phyloP scores from a whole-genome alignment of 2,113 vertebrate genomes.

The Leptobrachium ailaonicum region DNA sequence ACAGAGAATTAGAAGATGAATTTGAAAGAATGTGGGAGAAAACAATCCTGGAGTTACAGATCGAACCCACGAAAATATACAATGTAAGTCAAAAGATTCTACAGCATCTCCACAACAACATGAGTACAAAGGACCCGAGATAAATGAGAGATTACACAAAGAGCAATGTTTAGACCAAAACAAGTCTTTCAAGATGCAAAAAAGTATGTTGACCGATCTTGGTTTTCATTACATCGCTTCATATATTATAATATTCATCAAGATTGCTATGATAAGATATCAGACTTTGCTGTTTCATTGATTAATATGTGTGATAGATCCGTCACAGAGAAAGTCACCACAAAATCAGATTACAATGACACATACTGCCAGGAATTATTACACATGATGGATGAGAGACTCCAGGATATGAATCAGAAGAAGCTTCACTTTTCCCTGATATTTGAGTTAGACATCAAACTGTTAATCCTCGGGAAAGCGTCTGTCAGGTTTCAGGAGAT shows the following conservation, averaged over 20 bases:
- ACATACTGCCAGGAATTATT: too few relatives aligned
- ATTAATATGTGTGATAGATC: conserved; percentile 53
- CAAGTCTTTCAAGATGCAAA: conserved; percentile 51
- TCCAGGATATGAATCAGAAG: too few relatives aligned
- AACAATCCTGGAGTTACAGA: conserved; percentile 39
- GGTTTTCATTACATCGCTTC: too few relatives aligned
- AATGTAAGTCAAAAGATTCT: conserved; percentile 59
- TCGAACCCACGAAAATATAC: conserved; percentile 52
- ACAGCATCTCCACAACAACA: conserved; percentile 48
- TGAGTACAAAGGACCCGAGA: conserved; percentile 33
- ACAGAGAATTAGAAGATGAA: conserved; percentile 57
- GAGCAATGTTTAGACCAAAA: conserved; percentile 30
- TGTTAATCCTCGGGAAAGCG: conserved; percentile 10
- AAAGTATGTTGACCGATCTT: conserved; percentile 39
- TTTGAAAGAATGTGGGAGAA: conserved; percentile 69
- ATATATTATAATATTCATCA: conserved; percentile 8
- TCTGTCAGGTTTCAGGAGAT: conserved; percentile 32
- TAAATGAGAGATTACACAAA: conserved; percentile 60
- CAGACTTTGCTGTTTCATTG: conserved; percentile 47
- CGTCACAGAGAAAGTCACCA: conserved; percentile 55
- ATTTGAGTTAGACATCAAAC: too few relatives aligned
- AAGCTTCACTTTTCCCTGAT: too few relatives aligned
- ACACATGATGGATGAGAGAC: too few relatives aligned
- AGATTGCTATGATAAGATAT: conserved; percentile 53
- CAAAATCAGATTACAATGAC: conserved; percentile 41